phyloP scores from a whole-genome alignment of 2,888 invertebrate genomes.

The Apotomis betuletana region DNA sequence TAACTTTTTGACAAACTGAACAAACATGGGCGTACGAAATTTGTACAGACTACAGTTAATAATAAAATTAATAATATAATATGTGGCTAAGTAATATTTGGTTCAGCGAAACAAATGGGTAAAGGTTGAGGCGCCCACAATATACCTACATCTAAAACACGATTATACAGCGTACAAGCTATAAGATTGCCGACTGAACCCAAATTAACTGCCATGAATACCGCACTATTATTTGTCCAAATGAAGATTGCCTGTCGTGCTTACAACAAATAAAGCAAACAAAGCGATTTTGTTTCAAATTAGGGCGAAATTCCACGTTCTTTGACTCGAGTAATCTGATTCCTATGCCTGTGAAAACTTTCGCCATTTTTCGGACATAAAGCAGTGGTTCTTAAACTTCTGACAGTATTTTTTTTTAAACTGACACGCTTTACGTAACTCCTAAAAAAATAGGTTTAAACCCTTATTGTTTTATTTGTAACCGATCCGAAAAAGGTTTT shows the following conservation, averaged over 20 bases:
- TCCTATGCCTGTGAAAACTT: conserved; percentile 41
- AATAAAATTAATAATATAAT: not conserved
- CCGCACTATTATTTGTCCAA: conserved; percentile 30
- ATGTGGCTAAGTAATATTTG: not conserved
- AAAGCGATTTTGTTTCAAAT: conserved; percentile 41
- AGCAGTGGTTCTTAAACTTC: no score
- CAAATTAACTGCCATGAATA: conserved; percentile 32
- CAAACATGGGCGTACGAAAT: no score
- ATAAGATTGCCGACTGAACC: conserved; percentile 17
- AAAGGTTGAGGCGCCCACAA: not conserved
- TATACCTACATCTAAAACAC: not conserved
- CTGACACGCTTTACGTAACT: no score
- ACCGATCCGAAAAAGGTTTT: no score
- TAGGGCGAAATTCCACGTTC: conserved; percentile 38
- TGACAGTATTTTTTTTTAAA: no score
- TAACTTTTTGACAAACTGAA: no score
- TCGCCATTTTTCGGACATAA: conserved; percentile 52
- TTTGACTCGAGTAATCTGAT: conserved; percentile 42
- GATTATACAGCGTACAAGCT: not conserved
- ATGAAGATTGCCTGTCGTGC: conserved; percentile 39
- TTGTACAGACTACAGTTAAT: no score
- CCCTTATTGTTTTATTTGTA: no score
- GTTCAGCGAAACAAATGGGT: not conserved
- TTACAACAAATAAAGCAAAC: conserved; percentile 38
- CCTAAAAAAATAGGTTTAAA: no score